Conservation (phyloP, 2,113 vertebrate species). For the Bambusicola thoracicus region DNA sequence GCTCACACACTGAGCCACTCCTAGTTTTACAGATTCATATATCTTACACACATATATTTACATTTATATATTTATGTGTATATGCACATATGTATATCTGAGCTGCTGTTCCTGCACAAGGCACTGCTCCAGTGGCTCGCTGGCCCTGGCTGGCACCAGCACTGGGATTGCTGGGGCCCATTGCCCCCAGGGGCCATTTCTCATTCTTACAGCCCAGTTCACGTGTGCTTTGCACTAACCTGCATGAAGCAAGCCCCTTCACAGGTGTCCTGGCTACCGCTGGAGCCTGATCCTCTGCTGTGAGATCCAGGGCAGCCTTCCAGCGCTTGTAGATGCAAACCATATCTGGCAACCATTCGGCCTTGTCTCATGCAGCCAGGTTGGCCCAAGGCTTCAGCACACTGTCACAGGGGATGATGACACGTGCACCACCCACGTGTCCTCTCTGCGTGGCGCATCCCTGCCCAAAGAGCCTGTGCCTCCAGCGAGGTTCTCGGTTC, state of each 20-base stretch:
- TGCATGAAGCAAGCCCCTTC: rapidly evolving
- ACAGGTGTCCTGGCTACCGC: rapidly evolving
- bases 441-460: rapidly evolving
- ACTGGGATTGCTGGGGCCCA: not conserved
- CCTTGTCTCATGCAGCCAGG: not conserved
- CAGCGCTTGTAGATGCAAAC: not conserved
- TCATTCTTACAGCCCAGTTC: not conserved
- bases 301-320: not conserved
- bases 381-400: rapidly evolving
- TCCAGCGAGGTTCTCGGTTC: rapidly evolving
- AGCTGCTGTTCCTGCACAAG: rapidly evolving
- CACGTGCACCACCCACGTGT: rapidly evolving
- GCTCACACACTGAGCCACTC: not conserved
- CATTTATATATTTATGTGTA: not conserved
- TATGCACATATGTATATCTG: not conserved
- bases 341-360: not conserved
- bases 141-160: not conserved
- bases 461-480: not conserved
- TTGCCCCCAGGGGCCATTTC: not conserved
- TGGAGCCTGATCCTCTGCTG: not conserved
- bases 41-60: not conserved
- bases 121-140: not conserved
- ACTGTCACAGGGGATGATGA: not conserved
- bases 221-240: not conserved
- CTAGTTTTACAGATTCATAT: not conserved